phyloP scores from a whole-genome alignment of 2,797 vertebrate genomes.

The Microchirus variegatus region DNA sequence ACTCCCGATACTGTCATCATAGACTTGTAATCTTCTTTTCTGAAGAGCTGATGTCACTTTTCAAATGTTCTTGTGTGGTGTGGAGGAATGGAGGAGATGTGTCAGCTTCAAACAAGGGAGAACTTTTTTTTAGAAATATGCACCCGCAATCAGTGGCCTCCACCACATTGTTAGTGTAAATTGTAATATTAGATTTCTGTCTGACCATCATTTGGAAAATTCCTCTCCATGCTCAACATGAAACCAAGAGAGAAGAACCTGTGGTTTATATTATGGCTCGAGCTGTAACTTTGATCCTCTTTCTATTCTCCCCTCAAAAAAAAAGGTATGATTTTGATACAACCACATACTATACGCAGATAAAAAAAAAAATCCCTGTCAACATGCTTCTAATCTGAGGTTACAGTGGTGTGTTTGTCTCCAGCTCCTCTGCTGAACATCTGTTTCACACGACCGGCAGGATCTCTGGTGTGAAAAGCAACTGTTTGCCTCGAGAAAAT shows the following conservation, averaged over 20 bases:
- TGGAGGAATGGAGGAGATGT: conserved; percentile 1
- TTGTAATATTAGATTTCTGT: conserved; percentile 50
- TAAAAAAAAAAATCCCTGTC: background rate
- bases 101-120: conserved; percentile 17
- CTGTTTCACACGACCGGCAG: conserved; percentile 49
- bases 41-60: conserved; percentile 8
- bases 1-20: background rate
- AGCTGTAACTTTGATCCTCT: background rate
- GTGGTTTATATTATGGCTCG: conserved; percentile 9
- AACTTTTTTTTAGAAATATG: conserved; percentile 48
- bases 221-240: conserved; percentile 2
- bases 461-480: conserved; percentile 56
- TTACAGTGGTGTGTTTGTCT: conserved; percentile 1
- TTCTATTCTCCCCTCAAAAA: background rate
- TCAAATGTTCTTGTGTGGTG: conserved; percentile 34
- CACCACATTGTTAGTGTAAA: conserved; percentile 49
- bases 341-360: background rate
- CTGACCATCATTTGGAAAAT: conserved; percentile 43
- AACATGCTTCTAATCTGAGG: background rate
- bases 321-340: conserved; percentile 2
- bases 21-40: background rate
- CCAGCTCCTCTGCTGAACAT: conserved; percentile 45
- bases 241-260: conserved; percentile 14
- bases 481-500: conserved; percentile 67
- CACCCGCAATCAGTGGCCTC: conserved; percentile 28